These are phyloP conservation scores for Melospiza georgiana DNA, from an alignment of 2,113 vertebrate species.

Conservation along the genomic window DNA sequence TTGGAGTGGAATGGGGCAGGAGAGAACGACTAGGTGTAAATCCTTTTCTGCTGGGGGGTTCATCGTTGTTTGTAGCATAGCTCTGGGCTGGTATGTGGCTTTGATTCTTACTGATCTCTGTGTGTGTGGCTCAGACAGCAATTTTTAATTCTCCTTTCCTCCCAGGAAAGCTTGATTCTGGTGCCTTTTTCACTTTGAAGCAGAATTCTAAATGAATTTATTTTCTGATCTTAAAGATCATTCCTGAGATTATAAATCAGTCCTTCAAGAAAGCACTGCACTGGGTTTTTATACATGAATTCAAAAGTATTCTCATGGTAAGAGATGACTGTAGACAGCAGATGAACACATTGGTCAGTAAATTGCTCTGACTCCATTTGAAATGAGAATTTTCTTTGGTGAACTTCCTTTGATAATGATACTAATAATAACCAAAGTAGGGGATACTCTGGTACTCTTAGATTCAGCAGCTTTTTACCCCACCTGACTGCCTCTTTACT, in stretches of 20 bases:
- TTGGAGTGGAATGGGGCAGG: background rate
- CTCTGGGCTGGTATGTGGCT: background rate
- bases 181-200: background rate
- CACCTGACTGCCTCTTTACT: background rate
- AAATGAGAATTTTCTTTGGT: background rate
- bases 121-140: background rate
- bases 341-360: background rate
- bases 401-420: background rate
- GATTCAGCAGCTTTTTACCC: background rate
- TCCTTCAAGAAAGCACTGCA: background rate
- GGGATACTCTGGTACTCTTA: background rate
- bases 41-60: background rate
- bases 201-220: background rate
- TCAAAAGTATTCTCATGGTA: background rate
- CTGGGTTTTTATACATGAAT: background rate
- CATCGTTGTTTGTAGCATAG: background rate
- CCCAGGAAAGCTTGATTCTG: background rate
- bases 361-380: background rate
- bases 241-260: background rate
- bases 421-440: background rate
- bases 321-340: background rate
- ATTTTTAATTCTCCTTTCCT: background rate
- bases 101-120: background rate
- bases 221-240: background rate
- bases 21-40: background rate